These are phyloP conservation scores for Xestia rhomboidea DNA, from an alignment of 2,888 invertebrate genomes.

Conservation along the genomic window DNA sequence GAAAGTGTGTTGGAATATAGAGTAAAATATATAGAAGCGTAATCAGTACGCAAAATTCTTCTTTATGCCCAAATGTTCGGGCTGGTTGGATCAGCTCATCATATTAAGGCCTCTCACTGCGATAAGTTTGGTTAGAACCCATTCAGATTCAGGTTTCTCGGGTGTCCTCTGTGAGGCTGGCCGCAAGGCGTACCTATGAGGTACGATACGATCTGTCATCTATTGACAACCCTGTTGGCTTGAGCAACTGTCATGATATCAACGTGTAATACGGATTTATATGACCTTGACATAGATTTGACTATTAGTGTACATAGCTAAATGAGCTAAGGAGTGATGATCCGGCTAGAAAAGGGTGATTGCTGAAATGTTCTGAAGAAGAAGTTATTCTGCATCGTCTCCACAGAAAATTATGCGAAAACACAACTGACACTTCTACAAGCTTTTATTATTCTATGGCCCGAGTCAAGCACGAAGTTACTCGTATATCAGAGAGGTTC, in stretches of 20 bases:
- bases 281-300: background rate
- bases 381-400: background rate
- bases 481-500: conserved; percentile 48
- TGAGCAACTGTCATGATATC: background rate
- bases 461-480: conserved; percentile 55
- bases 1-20: conserved; percentile 41
- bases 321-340: background rate
- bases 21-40: background rate
- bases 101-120: background rate
- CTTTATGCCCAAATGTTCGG: background rate
- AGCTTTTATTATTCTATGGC: conserved; percentile 22
- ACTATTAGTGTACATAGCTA: background rate
- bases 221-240: background rate
- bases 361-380: background rate
- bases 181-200: background rate
- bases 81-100: background rate
- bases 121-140: background rate
- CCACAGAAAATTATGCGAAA: background rate
- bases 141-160: background rate
- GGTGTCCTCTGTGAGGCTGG: background rate
- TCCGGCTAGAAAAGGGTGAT: background rate
- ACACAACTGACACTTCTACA: background rate
- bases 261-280: background rate
- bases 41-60: background rate
- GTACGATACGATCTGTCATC: background rate